Percentiles rank a stretch among this genome's conserved stretches.
These are phyloP conservation scores for Epinephelus coioides DNA, from an alignment of 2,797 vertebrate species.

Conservation along the genomic window DNA sequence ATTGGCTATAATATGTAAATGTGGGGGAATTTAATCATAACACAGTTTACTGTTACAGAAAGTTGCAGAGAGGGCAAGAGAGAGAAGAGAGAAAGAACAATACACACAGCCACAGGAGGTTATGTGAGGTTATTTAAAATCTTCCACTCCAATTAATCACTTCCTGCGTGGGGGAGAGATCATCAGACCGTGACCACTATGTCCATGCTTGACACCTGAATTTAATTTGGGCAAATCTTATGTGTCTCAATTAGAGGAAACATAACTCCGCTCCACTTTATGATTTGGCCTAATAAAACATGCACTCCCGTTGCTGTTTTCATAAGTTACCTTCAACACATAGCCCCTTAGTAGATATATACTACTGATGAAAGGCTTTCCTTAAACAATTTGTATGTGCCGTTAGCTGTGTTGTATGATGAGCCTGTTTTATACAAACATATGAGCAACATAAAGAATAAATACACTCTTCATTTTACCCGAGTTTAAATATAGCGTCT, in stretches of 20 bases:
- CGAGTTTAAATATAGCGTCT: conserved; percentile 12
- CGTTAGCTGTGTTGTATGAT: background rate
- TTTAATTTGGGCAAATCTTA: conserved; percentile 16
- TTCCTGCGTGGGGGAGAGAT: conserved; percentile 23
- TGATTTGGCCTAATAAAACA: background rate
- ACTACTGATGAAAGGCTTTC: background rate
- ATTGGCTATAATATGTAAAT: background rate
- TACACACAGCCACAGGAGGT: background rate
- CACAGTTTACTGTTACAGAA: background rate
- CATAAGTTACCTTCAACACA: background rate
- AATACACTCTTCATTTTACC: background rate
- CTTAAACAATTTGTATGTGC: background rate
- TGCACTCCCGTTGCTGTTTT: background rate
- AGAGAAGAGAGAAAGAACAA: background rate
- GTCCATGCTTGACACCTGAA: conserved; percentile 8
- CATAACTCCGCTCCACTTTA: background rate
- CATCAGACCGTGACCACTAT: conserved; percentile 22
- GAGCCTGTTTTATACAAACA: background rate
- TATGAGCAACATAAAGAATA: background rate
- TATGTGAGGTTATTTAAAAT: conserved; percentile 29
- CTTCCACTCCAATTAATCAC: conserved; percentile 34
- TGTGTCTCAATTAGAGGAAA: conserved; percentile 5
- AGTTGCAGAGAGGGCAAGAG: background rate
- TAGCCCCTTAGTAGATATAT: background rate
- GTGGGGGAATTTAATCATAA: background rate